A percentile compares a stretch with the other conserved stretches of the same genome.
These are phyloP conservation scores for Nansenia antarctica DNA, from an alignment of 2,113 vertebrate species.

Conservation along the genomic window DNA sequence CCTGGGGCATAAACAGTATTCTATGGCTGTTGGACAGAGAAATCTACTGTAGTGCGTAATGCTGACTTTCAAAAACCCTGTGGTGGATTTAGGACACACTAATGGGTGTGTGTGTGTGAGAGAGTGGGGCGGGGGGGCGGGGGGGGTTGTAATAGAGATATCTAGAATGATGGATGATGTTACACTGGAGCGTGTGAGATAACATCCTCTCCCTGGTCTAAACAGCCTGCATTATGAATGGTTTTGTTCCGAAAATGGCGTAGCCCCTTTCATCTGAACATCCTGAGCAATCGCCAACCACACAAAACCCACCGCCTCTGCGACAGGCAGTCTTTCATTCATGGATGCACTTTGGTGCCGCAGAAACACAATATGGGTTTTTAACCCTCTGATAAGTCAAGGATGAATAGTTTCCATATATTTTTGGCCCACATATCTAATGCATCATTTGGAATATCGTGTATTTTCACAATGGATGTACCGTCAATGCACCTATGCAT, in stretches of 20 bases:
- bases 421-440: neutral
- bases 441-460: neutral
- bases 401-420: neutral
- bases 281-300: slow-evolving; percentile 10
- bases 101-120: neutral
- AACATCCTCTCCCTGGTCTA: slow-evolving; percentile 30
- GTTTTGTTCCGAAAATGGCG: slow-evolving; percentile 10
- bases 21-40: slow-evolving; percentile 25
- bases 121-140: slow-evolving; percentile 10
- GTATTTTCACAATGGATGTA: neutral
- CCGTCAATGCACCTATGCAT: neutral
- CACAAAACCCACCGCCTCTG: slow-evolving; percentile 6
- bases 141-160: slow-evolving; percentile 7
- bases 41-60: neutral
- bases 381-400: neutral
- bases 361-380: neutral
- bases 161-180: slow-evolving; percentile 44
- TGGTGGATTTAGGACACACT: neutral
- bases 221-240: slow-evolving; percentile 51
- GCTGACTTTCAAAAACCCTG: neutral
- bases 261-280: slow-evolving; percentile 14
- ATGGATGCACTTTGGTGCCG: neutral
- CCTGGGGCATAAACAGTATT: slow-evolving; percentile 45
- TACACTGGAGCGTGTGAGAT: slow-evolving; percentile 29
- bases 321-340: slow-evolving; percentile 8